phyloP scores from a whole-genome alignment of 2,797 vertebrate genomes.

The Diceros bicornis region DNA sequence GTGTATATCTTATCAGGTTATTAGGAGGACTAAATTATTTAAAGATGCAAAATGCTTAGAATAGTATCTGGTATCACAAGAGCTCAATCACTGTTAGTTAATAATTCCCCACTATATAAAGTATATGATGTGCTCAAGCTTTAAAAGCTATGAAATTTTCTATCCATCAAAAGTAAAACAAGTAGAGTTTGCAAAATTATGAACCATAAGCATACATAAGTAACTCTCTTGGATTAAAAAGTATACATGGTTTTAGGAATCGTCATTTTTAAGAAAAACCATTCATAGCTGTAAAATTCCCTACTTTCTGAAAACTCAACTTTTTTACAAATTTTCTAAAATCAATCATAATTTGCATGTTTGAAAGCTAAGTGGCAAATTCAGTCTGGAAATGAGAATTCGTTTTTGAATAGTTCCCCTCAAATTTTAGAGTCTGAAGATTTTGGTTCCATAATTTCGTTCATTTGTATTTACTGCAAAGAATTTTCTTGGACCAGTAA shows the following conservation, averaged over 20 bases:
- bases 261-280: constrained; percentile 47
- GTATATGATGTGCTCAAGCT: background rate
- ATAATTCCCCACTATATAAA: constrained; percentile 23
- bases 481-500: constrained; percentile 33
- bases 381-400: constrained; percentile 50
- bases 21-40: background rate
- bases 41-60: background rate
- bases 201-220: background rate
- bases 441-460: background rate
- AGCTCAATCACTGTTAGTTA: background rate
- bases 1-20: background rate
- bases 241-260: background rate
- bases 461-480: constrained; percentile 50
- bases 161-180: background rate
- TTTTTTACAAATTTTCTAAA: constrained; percentile 59
- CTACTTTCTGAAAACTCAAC: constrained; percentile 40
- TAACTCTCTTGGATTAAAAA: constrained; percentile 50
- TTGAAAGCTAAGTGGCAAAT: constrained; percentile 62
- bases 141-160: background rate
- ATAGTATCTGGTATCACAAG: background rate
- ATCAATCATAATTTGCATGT: constrained; percentile 54
- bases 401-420: constrained; percentile 14
- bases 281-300: background rate
- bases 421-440: constrained; percentile 53
- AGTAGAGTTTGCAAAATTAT: background rate